A percentile compares a stretch with the other conserved stretches of the same genome.
Evolutionary conservation across 2,113 vertebrate species (phyloP).

Genomic region (Orthonyx spaldingii): DNA sequence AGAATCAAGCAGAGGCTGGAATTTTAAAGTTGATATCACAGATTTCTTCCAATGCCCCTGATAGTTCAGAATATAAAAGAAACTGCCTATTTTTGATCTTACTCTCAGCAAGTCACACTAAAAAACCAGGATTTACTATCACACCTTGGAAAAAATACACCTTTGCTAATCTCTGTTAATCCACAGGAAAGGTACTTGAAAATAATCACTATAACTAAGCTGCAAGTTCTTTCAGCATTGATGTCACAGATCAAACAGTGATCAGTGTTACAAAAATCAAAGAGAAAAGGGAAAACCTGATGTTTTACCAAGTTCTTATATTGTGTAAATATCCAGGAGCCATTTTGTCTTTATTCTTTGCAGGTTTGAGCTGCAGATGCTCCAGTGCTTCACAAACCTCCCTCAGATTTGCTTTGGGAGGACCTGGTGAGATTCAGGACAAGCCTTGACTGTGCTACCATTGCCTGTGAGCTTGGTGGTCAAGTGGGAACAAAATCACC

Average conservation of each 20-base stretch:
- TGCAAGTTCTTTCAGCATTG: neutral
- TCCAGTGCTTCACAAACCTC: conserved; percentile 14
- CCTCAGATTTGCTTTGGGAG: conserved; percentile 67
- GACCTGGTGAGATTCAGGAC: conserved; percentile 50
- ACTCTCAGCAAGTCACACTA: neutral
- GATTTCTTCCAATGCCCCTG: neutral
- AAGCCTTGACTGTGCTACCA: too few species aligned
- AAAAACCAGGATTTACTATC: neutral
- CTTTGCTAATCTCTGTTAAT: conserved; percentile 24
- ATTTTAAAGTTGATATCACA: conserved; percentile 6
- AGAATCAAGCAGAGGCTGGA: neutral
- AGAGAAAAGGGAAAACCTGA: neutral
- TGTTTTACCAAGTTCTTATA: neutral
- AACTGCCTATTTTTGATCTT: conserved; percentile 1
- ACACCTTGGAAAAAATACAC: neutral
- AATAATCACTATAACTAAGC: neutral
- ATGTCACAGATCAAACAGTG: neutral
- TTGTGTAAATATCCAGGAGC: neutral
- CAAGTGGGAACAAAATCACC: neutral
- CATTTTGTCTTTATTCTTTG: neutral
- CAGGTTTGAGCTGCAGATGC: conserved; percentile 63
- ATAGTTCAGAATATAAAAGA: conserved; percentile 2
- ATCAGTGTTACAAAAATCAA: neutral
- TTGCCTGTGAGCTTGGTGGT: conserved; percentile 50
- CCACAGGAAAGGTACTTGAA: neutral